Conservation (phyloP, 2,888 invertebrate species). For the Melanargia galathea region DNA sequence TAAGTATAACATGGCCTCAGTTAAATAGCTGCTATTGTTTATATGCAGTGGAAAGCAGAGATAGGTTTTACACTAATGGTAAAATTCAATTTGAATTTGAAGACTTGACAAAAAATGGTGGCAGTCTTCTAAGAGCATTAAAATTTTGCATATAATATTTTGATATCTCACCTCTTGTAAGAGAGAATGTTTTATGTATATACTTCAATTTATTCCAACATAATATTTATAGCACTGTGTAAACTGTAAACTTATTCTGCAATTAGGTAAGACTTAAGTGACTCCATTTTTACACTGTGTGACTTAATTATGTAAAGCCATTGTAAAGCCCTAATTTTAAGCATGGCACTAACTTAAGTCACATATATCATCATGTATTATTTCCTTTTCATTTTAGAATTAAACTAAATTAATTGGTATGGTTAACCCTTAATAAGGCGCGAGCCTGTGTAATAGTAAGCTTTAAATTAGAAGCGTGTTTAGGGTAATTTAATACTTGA, state of each 20-base stretch:
- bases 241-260: no score
- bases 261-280: no score
- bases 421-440: no score
- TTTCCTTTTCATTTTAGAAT: background rate
- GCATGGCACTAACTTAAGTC: no score
- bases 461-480: no score
- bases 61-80: slow-evolving; percentile 57
- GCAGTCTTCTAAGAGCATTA: slow-evolving; percentile 72
- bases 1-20: slow-evolving; percentile 69
- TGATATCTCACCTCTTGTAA: background rate
- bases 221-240: no score
- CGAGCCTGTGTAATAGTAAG: no score
- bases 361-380: no score
- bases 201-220: background rate
- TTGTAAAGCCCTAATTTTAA: no score
- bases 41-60: slow-evolving; percentile 71
- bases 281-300: no score
- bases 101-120: slow-evolving; percentile 61
- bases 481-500: no score
- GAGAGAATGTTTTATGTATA: background rate
- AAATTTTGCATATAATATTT: slow-evolving; percentile 65
- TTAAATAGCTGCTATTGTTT: slow-evolving; percentile 52
- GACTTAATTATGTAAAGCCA: no score
- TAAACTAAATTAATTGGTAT: slow-evolving; percentile 5
- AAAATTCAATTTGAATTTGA: slow-evolving; percentile 72